Conservation (phyloP, 2,113 vertebrate species). For the Stercorarius parasiticus region DNA sequence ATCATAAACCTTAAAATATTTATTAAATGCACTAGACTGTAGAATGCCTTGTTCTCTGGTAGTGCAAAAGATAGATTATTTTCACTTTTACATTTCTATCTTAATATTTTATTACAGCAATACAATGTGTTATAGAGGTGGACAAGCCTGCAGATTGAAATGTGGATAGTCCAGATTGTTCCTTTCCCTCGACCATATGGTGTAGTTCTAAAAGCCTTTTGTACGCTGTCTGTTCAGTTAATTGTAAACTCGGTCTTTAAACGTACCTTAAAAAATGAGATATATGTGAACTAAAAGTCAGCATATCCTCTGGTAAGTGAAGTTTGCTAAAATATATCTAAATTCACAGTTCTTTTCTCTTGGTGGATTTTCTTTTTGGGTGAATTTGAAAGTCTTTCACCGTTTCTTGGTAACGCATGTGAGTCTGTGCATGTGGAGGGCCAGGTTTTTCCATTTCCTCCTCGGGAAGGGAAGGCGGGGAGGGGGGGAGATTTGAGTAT, state of each 20-base stretch:
- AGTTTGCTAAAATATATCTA: constrained; percentile 46
- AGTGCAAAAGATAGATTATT: constrained; percentile 70
- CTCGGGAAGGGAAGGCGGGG: not conserved
- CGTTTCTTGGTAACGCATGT: constrained; percentile 14
- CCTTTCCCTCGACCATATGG: constrained; percentile 81
- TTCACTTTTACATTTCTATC: constrained; percentile 72
- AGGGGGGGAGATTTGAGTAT: not conserved
- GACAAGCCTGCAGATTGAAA: constrained; percentile 82
- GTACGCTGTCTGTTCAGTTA: constrained; percentile 81
- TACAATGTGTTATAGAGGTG: constrained; percentile 82
- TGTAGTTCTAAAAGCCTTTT: constrained; percentile 85
- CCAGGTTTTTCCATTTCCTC: constrained; percentile 47
- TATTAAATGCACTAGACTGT: constrained; percentile 56
- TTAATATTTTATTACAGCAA: constrained; percentile 81
- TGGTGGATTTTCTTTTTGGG: constrained; percentile 12
- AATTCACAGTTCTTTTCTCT: constrained; percentile 21
- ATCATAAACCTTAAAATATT: constrained; percentile 68
- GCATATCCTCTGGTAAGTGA: constrained; percentile 46
- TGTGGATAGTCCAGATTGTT: constrained; percentile 81
- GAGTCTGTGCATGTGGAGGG: not conserved
- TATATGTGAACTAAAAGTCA: constrained; percentile 61
- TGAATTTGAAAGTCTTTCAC: constrained; percentile 35
- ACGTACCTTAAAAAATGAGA: constrained; percentile 70
- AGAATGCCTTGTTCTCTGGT: constrained; percentile 53
- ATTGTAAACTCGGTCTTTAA: constrained; percentile 80